Conservation (phyloP, 2,113 vertebrate genomes). For the Campylorhamphus procurvoides region DNA sequence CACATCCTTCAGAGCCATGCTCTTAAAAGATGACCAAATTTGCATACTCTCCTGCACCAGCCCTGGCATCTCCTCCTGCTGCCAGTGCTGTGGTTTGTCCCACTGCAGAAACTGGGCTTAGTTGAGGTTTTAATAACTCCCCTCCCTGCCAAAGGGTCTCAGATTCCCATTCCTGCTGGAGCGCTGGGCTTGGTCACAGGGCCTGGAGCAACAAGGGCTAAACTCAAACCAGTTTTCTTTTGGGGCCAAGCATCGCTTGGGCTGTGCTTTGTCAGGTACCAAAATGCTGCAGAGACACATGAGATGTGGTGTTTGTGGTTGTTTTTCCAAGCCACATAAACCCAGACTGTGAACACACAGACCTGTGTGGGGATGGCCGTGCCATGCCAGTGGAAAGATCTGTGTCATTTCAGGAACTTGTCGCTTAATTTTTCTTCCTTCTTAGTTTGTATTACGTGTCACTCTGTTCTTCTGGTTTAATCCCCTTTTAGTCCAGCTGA, state of each 20-base stretch:
- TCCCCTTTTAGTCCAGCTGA: background rate
- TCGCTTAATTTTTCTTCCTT: background rate
- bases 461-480: background rate
- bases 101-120: background rate
- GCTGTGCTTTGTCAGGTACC: background rate
- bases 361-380: accelerated
- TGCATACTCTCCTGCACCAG: background rate
- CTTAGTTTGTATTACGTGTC: background rate
- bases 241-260: background rate
- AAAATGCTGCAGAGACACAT: background rate
- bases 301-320: background rate
- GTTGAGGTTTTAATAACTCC: background rate
- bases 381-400: background rate
- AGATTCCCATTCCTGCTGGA: background rate
- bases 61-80: background rate
- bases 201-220: background rate
- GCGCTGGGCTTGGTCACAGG: accelerated
- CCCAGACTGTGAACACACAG: accelerated
- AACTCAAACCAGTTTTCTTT: background rate
- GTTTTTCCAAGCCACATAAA: background rate
- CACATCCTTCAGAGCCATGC: background rate
- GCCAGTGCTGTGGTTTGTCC: background rate
- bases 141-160: background rate
- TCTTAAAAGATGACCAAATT: background rate
- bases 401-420: background rate